phyloP scores from a whole-genome alignment of 1,140 invertebrate genomes.

The Drosophila nigrodunni region DNA sequence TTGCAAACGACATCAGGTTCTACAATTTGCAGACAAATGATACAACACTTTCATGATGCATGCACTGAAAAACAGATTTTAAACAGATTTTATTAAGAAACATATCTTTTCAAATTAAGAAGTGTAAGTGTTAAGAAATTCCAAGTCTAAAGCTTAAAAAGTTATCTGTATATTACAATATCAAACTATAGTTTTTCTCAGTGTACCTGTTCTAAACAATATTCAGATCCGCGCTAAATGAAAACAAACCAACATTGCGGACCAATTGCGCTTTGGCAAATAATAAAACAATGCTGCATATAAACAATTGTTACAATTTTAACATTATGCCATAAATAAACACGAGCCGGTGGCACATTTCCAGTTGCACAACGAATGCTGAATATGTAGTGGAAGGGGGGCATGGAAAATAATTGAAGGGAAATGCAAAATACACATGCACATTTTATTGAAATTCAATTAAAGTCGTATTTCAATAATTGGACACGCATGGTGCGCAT shows the following conservation, averaged over 20 bases:
- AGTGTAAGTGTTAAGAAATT: too few species aligned
- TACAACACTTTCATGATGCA: neutral
- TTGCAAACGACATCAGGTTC: constrained; percentile 65
- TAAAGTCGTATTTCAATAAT: constrained; percentile 83
- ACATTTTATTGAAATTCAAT: constrained; percentile 83
- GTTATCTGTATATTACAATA: too few species aligned
- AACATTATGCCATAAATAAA: constrained; percentile 79
- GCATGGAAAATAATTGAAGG: neutral
- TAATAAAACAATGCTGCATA: constrained; percentile 65
- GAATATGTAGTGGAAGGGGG: neutral
- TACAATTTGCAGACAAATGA: constrained; percentile 30
- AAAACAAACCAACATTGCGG: constrained; percentile 22
- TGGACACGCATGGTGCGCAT: constrained; percentile 80
- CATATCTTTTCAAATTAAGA: too few species aligned
- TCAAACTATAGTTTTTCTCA: neutral
- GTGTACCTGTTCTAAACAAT: constrained; percentile 60
- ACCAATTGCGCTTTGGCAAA: constrained; percentile 54
- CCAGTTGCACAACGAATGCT: constrained; percentile 32
- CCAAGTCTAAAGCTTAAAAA: too few species aligned
- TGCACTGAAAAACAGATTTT: constrained; percentile 4
- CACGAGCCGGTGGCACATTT: constrained; percentile 62
- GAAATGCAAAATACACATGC: constrained; percentile 64
- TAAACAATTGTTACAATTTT: constrained; percentile 70
- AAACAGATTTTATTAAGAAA: neutral
- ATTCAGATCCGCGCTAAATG: constrained; percentile 20